Evolutionary conservation across 2,888 invertebrate genomes (phyloP), one percentile per base, ranked within the genome.

Genomic region (Eudasyphora cyanicolor): DNA sequence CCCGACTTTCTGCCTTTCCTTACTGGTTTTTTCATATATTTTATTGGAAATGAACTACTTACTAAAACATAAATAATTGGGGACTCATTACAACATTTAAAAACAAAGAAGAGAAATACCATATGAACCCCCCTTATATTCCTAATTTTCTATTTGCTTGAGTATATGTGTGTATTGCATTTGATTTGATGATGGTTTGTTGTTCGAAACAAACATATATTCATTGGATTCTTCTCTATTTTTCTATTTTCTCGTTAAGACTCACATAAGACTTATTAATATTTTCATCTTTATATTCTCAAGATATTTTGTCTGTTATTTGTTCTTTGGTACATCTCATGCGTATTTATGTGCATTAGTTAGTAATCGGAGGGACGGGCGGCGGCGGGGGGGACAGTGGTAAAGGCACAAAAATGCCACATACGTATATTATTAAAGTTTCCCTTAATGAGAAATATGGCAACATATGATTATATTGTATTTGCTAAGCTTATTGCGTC

Each of bases 131-230:
- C n/a, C n/a, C n/a, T n/a, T n/a, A n/a, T n/a, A n/a, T n/a, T n/a
- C n/a, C n/a, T n/a, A n/a, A n/a, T n/a, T n/a, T n/a, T n/a, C n/a
- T n/a, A n/a, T n/a, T n/a, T n/a, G n/a, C n/a, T n/a, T n/a, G n/a
- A n/a, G n/a, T n/a, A 14, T 71, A 54, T 81, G 42, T 71, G 67
- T 76, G 64, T 73, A 67, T 67, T 57, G 67, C 35, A 76, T 57
- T 71, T 64, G 38, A 70, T 80, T 51, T 17, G 4, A 42, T 81
- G 57, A 42, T 81, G 57, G 57, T 60, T 73, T 71, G 21, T 54
- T 49, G n/a, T n/a, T n/a, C n/a, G n/a, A n/a, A n/a, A 49, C 14
- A 64, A 42, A 42, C 54, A 21, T 70, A 21, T 75, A 42, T 75
- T 62, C 51, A 69, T 29, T 62, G 60, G 42, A n/a, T 54, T 80